Percentiles rank a stretch among this genome's conserved stretches.
Evolutionary conservation across 1,140 invertebrate species (phyloP).

Genomic region (Monochamus saltuarius): DNA sequence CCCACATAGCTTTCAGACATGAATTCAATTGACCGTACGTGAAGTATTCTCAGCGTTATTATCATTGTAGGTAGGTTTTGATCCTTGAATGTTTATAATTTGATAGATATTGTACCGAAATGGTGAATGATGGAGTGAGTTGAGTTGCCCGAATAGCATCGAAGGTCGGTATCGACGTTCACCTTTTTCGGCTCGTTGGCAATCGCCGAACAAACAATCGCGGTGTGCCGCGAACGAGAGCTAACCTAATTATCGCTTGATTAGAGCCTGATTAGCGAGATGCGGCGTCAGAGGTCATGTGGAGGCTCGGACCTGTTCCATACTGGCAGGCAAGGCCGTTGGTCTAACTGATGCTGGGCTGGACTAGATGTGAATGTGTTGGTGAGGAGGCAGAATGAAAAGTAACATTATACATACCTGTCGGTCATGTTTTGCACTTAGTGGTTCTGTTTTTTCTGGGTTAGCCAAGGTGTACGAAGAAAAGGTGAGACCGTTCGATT

Average conservation of each 20-base stretch:
- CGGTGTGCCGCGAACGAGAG: neutral
- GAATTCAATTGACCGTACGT: too few relatives aligned
- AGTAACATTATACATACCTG: constrained; percentile 22
- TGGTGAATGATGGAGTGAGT: too few relatives aligned
- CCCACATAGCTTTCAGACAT: too few relatives aligned
- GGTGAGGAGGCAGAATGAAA: constrained; percentile 16
- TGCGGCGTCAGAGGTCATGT: constrained; percentile 8
- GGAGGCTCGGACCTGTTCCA: constrained; percentile 13
- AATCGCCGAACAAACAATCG: too few relatives aligned
- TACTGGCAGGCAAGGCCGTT: constrained; percentile 24
- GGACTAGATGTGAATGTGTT: constrained; percentile 1
- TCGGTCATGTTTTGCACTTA: constrained; percentile 22
- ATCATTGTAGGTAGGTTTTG: too few relatives aligned
- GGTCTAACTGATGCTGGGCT: constrained; percentile 18
- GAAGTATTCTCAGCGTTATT: too few relatives aligned
- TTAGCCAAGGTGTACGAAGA: constrained; percentile 17
- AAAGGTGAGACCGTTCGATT: constrained; percentile 11
- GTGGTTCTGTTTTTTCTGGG: constrained; percentile 22
- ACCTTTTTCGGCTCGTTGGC: too few relatives aligned
- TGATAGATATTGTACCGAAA: too few relatives aligned
- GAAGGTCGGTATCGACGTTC: too few relatives aligned
- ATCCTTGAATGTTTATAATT: too few relatives aligned
- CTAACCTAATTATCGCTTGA: constrained; percentile 15
- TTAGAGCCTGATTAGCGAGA: constrained; percentile 12
- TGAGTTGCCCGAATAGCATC: too few relatives aligned